phyloP scores from a whole-genome alignment of 2,797 vertebrate genomes.

The Hozukius guyotensis region DNA sequence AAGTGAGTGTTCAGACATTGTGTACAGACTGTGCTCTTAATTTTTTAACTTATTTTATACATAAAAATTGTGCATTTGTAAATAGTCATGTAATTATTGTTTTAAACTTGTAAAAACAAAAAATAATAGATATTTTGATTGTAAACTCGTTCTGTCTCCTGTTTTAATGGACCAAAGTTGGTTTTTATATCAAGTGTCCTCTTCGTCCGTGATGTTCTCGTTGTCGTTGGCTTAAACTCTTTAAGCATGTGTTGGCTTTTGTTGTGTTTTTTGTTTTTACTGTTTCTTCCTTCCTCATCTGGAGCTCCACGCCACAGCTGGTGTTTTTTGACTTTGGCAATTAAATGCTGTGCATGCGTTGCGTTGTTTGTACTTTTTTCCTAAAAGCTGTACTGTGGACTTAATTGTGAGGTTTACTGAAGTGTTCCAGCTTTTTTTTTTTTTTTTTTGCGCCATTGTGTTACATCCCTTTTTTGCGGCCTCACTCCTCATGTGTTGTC shows the following conservation, averaged over 20 bases:
- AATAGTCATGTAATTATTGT: constrained; percentile 99
- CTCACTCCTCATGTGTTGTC: constrained; percentile 82
- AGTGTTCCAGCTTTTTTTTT: constrained; percentile 79
- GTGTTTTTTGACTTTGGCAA: constrained; percentile 84
- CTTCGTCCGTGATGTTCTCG: constrained; percentile 75
- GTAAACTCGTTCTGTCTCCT: constrained; percentile 92
- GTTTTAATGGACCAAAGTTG: constrained; percentile 99
- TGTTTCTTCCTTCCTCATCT: constrained; percentile 76
- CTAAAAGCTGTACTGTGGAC: constrained; percentile 83
- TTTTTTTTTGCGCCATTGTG: constrained; percentile 76
- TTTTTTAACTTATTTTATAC: constrained; percentile 99
- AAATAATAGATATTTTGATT: constrained; percentile 96
- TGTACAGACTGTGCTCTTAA: constrained; percentile 87
- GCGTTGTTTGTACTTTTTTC: constrained; percentile 84
- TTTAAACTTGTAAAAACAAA: constrained; percentile 92
- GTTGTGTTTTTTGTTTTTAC: constrained; percentile 56
- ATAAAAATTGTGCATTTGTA: constrained; percentile 96
- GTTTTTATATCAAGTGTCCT: constrained; percentile 87
- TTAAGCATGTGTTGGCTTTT: constrained; percentile 88
- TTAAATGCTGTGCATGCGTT: constrained; percentile 93
- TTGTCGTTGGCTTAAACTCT: constrained; percentile 86
- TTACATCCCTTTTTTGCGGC: constrained; percentile 73
- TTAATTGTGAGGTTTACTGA: constrained; percentile 84
- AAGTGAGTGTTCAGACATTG: constrained; percentile 81
- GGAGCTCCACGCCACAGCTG: constrained; percentile 83